Evolutionary conservation across 2,888 invertebrate genomes (phyloP).

Genomic region (Drosophila anomalipes): DNA sequence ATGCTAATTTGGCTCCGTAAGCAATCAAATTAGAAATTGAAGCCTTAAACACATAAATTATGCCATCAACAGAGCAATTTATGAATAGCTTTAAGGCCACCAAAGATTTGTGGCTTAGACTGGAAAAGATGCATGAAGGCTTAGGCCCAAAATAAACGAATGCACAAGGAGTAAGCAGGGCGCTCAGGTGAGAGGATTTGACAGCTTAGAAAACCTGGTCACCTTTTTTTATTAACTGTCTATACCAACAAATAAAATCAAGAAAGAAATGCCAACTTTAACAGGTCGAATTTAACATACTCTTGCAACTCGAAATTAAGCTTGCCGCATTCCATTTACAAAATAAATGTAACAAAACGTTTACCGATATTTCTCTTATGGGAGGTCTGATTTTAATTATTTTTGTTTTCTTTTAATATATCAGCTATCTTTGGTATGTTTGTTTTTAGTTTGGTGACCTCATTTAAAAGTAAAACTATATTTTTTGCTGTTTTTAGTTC

Average conservation of each 20-base stretch:
- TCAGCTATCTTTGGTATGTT: background rate
- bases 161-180: background rate
- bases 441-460: background rate
- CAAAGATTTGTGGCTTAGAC: background rate
- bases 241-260: constrained; percentile 7
- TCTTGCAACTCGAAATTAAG: background rate
- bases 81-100: background rate
- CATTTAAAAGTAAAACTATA: background rate
- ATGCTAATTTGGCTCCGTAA: background rate
- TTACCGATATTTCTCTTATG: accelerated
- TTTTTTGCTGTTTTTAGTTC: background rate
- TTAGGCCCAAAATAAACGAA: constrained; percentile 33
- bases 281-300: background rate
- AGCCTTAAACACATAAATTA: background rate
- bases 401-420: too few relatives aligned
- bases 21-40: background rate
- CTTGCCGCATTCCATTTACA: background rate
- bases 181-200: constrained; percentile 34
- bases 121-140: constrained; percentile 16
- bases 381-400: too few relatives aligned
- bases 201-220: constrained; percentile 43
- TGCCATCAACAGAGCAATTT: background rate
- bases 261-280: background rate
- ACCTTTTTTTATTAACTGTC: constrained; percentile 48
- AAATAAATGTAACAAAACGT: background rate